Percentiles rank a stretch among this genome's conserved stretches.
phyloP scores from a whole-genome alignment of 1,140 invertebrate genomes.

The Orchestia grillus region DNA sequence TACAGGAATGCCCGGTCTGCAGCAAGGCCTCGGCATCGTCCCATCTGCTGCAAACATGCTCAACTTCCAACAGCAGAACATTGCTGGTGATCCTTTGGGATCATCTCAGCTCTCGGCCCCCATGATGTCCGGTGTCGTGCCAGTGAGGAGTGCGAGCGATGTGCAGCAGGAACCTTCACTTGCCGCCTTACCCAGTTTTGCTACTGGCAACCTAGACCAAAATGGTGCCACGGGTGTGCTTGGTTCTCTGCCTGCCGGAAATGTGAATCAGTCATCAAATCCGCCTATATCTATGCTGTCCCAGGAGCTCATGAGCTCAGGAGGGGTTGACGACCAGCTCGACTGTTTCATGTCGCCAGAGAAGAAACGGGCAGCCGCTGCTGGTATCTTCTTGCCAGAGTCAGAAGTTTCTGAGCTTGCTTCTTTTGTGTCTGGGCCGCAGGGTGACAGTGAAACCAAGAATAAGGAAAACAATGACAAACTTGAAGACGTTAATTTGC shows the following conservation, averaged over 20 bases:
- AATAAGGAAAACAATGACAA: neutral
- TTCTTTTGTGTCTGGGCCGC: neutral
- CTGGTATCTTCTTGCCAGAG: neutral
- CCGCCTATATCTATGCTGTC: neutral
- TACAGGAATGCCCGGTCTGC: neutral
- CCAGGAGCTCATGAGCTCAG: neutral
- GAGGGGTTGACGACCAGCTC: neutral
- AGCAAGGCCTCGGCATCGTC: neutral
- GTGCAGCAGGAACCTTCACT: neutral
- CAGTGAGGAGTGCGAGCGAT: neutral
- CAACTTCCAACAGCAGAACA: neutral
- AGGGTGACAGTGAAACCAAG: neutral
- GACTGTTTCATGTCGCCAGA: slow-evolving; percentile 46
- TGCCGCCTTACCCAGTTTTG: neutral
- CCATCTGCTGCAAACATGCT: neutral
- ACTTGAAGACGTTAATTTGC: slow-evolving; percentile 33
- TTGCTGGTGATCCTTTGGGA: neutral
- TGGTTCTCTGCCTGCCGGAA: neutral
- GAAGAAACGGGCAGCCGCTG: neutral
- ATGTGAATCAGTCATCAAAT: neutral
- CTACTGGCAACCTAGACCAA: neutral
- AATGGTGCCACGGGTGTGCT: neutral
- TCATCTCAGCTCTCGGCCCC: neutral
- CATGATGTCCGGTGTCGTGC: neutral
- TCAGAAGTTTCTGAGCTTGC: neutral